Evolutionary conservation across 1,140 invertebrate genomes (phyloP).

Genomic region (Sitobion miscanthi): DNA sequence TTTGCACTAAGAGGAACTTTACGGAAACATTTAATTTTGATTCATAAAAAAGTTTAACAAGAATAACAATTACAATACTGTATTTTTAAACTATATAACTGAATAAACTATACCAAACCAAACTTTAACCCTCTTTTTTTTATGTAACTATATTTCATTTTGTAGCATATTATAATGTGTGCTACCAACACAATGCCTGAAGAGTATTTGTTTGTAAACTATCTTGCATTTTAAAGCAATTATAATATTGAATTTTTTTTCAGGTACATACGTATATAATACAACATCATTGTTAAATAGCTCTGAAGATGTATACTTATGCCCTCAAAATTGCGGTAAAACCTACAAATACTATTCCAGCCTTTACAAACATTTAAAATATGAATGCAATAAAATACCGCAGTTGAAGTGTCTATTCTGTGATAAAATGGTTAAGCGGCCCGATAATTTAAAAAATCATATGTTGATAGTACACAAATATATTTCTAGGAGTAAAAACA

Average conservation of each 20-base stretch:
- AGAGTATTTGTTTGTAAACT: not conserved
- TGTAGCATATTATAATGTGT: not conserved
- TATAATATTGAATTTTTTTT: constrained; percentile 6
- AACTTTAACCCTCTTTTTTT: not conserved
- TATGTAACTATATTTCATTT: not conserved
- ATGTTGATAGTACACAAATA: constrained; percentile 57
- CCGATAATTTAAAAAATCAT: constrained; percentile 60
- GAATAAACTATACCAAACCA: not conserved
- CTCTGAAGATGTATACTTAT: not conserved
- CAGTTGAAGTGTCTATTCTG: constrained; percentile 73
- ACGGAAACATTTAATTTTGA: constrained; percentile 59
- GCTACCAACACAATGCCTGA: not conserved
- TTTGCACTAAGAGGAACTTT: constrained; percentile 11
- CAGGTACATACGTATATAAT: not conserved
- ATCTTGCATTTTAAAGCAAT: not conserved
- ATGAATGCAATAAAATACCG: constrained; percentile 64
- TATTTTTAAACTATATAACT: not conserved
- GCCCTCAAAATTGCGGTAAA: constrained; percentile 57
- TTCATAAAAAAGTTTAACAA: constrained; percentile 59
- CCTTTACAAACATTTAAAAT: constrained; percentile 59
- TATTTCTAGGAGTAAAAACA: not conserved
- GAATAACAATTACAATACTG: not conserved
- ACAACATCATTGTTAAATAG: not conserved
- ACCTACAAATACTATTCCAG: constrained; percentile 57
- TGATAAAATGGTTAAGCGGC: constrained; percentile 64